Evolutionary conservation across 1,140 invertebrate genomes (phyloP), one percentile per base, ranked within the genome.

Genomic region (Dufourea novaeangliae): DNA sequence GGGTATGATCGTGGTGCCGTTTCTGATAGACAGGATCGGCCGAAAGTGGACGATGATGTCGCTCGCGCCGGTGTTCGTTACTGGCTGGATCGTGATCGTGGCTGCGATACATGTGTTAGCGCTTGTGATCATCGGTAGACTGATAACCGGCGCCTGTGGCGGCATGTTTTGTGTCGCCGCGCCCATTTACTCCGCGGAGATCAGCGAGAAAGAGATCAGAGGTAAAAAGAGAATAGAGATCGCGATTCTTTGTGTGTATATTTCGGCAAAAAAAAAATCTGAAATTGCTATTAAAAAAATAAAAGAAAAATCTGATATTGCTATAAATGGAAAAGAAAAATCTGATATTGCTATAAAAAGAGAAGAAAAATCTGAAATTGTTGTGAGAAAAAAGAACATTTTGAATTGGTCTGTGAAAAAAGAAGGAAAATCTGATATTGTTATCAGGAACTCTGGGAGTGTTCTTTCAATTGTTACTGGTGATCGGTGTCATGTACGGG

Each of bases 151-250:
- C 54, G 89, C 93, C 52, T 93, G 90, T 32, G 92, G 92, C 59
- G 94, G 94, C 12, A 90, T 93, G 75, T 91, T 92, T 11, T 93
- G 92, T 44, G 92, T 94, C 4, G 87, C 90, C 41, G 90, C 89
- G 0, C 94, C 94, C 1, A 88, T 94, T 25, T 95, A 94, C 79
- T 86, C 93, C 5, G 92, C 93, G 4, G 94, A 94, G 88, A 93
- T 94, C 20, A 90, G 93, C 0, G 92, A 94, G 46, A 92, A 92
- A 46, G 86, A 93, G 44, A 91, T 94, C 37, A 85, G 94, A 82
- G 94, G 94, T 77, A 88, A 27, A 12, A 17, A 50, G 8, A 17
- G 0, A 11, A n/a, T 14, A n/a, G n/a, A n/a, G n/a, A n/a, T 34
- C 3, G 20, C 52, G 44, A 78, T 73, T 37, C 41, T 44, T 12